Percentiles rank a stretch among this genome's conserved stretches.
phyloP scores from a whole-genome alignment of 2,113 vertebrate genomes.

The Leucopsar rothschildi region DNA sequence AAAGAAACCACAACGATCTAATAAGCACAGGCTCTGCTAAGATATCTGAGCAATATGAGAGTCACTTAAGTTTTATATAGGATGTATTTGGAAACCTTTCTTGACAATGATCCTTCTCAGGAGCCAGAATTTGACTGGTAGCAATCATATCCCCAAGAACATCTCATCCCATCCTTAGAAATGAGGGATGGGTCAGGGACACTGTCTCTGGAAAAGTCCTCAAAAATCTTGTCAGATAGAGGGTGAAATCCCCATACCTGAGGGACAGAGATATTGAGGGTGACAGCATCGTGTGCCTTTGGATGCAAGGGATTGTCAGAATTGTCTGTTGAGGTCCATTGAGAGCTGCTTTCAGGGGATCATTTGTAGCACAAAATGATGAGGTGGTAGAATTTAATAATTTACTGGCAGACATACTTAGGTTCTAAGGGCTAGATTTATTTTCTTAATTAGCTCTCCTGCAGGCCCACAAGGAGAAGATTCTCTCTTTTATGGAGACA shows the following conservation, averaged over 20 bases:
- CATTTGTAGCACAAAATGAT: background rate
- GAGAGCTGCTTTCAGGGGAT: background rate
- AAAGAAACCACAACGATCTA: background rate
- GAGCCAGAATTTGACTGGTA: background rate
- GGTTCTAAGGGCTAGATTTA: background rate
- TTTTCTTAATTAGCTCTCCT: background rate
- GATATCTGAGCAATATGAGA: background rate
- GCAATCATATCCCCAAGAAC: background rate
- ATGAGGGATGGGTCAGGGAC: background rate
- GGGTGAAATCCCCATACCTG: background rate
- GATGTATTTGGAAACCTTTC: background rate
- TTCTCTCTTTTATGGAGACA: background rate
- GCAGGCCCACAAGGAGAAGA: background rate
- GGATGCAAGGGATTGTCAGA: background rate
- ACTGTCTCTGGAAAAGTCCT: background rate
- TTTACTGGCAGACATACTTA: background rate
- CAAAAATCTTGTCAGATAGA: background rate
- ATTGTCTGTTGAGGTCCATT: background rate
- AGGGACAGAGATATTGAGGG: background rate
- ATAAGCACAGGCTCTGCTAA: background rate
- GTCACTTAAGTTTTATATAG: background rate
- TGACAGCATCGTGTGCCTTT: accelerated
- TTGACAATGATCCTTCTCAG: background rate
- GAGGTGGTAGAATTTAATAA: background rate
- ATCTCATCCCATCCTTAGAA: background rate